Conservation (phyloP, 2,113 vertebrate species). For the Mobula birostris region DNA sequence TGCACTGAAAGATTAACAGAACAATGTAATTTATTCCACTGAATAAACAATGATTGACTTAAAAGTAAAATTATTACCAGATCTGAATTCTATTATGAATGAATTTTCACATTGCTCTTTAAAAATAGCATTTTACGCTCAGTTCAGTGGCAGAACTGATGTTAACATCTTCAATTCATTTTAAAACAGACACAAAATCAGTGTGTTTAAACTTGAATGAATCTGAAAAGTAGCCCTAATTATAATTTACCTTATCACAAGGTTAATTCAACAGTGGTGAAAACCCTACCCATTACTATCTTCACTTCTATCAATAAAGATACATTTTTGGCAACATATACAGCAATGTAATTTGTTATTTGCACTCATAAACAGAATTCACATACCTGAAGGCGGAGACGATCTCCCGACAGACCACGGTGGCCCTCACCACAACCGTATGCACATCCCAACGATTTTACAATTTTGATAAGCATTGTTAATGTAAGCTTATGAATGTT, state of each 20-base stretch:
- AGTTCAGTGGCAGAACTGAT: not conserved
- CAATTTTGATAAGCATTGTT: slow-evolving; percentile 96
- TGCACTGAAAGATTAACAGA: not conserved
- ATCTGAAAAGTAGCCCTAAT: not conserved
- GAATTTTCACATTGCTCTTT: not conserved
- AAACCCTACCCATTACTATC: not conserved
- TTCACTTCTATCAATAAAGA: not conserved
- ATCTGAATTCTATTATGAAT: not conserved
- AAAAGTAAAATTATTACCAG: too few species aligned
- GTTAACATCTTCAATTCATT: not conserved
- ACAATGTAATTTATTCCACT: not conserved
- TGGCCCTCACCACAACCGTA: slow-evolving; percentile 98
- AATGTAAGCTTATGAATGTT: slow-evolving; percentile 86
- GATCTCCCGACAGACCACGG: slow-evolving; percentile 90
- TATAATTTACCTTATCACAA: not conserved
- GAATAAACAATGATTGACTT: not conserved
- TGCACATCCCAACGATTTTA: slow-evolving; percentile 94
- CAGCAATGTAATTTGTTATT: not conserved
- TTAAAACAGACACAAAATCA: not conserved
- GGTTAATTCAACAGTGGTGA: not conserved
- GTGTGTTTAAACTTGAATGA: not conserved
- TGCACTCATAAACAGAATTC: not conserved
- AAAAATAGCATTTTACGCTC: not conserved
- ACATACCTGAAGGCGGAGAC: slow-evolving; percentile 91
- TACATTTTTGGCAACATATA: not conserved